Evolutionary conservation across 2,797 vertebrate genomes (phyloP).

Genomic region (Xenentodon cancila): DNA sequence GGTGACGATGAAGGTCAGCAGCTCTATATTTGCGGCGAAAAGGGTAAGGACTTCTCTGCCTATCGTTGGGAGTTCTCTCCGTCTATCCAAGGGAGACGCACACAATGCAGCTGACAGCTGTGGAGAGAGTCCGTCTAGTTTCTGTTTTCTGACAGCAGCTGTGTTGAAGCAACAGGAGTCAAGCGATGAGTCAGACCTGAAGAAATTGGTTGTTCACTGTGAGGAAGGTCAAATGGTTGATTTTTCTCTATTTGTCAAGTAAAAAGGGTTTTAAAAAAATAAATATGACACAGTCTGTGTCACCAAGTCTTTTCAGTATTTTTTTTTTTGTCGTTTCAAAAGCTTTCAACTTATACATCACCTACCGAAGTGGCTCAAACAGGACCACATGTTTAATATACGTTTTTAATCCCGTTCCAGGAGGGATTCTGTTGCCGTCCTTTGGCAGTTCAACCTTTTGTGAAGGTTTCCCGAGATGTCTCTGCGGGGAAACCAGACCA

Average conservation of each 20-base stretch:
- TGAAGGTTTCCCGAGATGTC: constrained; percentile 1
- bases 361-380: background rate
- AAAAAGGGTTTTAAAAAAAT: too few relatives aligned
- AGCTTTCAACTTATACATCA: too few relatives aligned
- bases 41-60: constrained; percentile 15
- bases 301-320: too few relatives aligned
- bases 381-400: background rate
- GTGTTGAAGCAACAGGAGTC: constrained; percentile 11
- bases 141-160: constrained; percentile 26
- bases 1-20: constrained; percentile 1
- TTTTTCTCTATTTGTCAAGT: background rate
- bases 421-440: constrained; percentile 23
- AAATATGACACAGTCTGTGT: too few relatives aligned
- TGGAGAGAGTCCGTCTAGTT: background rate
- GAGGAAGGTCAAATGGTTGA: constrained; percentile 27
- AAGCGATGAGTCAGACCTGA: background rate
- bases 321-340: too few relatives aligned
- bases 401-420: constrained; percentile 5
- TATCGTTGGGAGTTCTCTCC: background rate
- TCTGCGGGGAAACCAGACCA: constrained; percentile 8
- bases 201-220: constrained; percentile 14
- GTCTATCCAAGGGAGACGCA: background rate
- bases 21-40: background rate
- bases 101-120: background rate
- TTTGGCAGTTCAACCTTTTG: background rate